phyloP scores from a whole-genome alignment of 2,797 vertebrate genomes.

The Liparis tanakae region DNA sequence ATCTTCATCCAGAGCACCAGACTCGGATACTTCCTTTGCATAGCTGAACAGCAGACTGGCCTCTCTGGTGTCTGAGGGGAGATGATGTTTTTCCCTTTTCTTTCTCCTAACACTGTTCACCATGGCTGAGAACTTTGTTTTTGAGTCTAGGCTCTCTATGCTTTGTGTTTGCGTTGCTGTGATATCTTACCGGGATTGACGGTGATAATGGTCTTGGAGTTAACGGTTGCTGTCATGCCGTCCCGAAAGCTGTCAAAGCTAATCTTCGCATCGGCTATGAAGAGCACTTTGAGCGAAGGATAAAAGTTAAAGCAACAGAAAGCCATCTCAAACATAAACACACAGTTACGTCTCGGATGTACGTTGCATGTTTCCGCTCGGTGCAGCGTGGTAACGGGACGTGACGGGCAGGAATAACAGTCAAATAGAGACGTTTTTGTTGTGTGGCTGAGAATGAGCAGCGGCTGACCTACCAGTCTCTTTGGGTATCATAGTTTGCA shows the following conservation, averaged over 20 bases:
- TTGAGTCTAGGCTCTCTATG: neutral
- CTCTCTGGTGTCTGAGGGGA: constrained; percentile 89
- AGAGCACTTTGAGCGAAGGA: constrained; percentile 87
- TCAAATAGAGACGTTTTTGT: constrained; percentile 54
- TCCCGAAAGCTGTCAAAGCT: constrained; percentile 94
- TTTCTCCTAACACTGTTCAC: neutral
- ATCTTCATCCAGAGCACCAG: constrained; percentile 81
- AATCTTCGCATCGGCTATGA: constrained; percentile 93
- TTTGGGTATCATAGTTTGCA: constrained; percentile 88
- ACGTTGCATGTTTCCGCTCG: constrained; percentile 31
- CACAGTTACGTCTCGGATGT: constrained; percentile 53
- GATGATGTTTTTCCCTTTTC: neutral
- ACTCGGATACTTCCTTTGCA: constrained; percentile 85
- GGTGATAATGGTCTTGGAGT: constrained; percentile 95
- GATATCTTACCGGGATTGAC: constrained; percentile 91
- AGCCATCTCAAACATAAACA: constrained; percentile 56
- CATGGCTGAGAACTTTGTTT: neutral
- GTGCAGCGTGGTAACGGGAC: constrained; percentile 47
- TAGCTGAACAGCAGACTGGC: constrained; percentile 89
- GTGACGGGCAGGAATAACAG: constrained; percentile 62
- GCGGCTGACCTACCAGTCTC: constrained; percentile 88
- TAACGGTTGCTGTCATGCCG: constrained; percentile 91
- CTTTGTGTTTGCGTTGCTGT: constrained; percentile 18
- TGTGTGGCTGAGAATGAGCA: constrained; percentile 50
- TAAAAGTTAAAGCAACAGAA: constrained; percentile 56